phyloP scores from a whole-genome alignment of 2,113 vertebrate genomes.

The Microtus richardsoni region DNA sequence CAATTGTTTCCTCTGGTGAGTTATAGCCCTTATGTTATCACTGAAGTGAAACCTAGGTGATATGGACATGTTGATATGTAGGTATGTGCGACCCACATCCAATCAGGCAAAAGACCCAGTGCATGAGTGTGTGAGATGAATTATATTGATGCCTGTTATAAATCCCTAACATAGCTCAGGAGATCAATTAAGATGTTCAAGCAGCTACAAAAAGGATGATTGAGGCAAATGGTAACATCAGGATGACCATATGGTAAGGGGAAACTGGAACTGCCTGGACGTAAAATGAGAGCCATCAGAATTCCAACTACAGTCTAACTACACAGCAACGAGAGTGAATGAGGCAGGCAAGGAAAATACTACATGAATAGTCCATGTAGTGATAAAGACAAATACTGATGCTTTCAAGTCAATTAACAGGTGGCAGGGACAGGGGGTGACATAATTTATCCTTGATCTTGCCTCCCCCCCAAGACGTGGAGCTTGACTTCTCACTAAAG shows the following conservation, averaged over 20 bases:
- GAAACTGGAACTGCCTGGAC: conserved; percentile 84
- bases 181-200: conserved; percentile 91
- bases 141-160: conserved; percentile 83
- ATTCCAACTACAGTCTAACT: conserved; percentile 66
- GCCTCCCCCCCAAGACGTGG: neutral
- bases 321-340: conserved; percentile 28
- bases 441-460: conserved; percentile 9
- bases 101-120: conserved; percentile 72
- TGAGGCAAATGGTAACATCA: conserved; percentile 91
- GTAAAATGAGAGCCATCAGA: conserved; percentile 83
- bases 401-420: conserved; percentile 57
- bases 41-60: conserved; percentile 64
- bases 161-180: conserved; percentile 89
- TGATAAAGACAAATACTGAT: conserved; percentile 52
- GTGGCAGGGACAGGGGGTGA: conserved; percentile 42
- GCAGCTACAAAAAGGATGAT: conserved; percentile 90
- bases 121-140: conserved; percentile 79
- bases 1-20: conserved; percentile 50
- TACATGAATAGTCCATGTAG: conserved; percentile 63
- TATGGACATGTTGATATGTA: conserved; percentile 58
- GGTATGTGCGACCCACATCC: conserved; percentile 24
- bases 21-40: conserved; percentile 25
- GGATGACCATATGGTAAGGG: conserved; percentile 90
- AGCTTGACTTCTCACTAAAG: neutral
- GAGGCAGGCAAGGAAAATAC: conserved; percentile 74